These are phyloP conservation scores for Petrolisthes cinctipes DNA, from an alignment of 2,888 invertebrate species.

Conservation along the genomic window DNA sequence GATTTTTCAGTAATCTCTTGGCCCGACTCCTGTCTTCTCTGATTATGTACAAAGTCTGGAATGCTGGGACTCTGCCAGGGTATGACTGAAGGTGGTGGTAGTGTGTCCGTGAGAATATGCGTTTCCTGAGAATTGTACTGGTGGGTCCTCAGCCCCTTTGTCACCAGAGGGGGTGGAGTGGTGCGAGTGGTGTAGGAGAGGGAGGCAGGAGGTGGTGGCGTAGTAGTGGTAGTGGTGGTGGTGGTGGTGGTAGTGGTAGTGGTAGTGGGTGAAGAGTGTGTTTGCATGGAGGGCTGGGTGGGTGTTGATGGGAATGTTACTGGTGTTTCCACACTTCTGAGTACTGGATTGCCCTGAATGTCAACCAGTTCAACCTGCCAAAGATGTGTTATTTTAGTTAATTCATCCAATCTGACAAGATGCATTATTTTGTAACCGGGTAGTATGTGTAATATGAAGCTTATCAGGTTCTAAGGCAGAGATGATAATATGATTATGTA, in stretches of 20 bases:
- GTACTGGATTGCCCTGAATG: conserved; percentile 48
- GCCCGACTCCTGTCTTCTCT: background rate
- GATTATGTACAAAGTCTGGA: background rate
- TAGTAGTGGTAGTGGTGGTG: background rate
- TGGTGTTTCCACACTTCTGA: conserved; percentile 43
- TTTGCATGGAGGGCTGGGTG: background rate
- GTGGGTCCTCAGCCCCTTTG: background rate
- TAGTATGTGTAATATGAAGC: too few relatives aligned
- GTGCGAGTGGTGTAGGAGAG: conserved; percentile 5
- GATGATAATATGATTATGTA: too few relatives aligned
- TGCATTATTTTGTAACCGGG: too few relatives aligned
- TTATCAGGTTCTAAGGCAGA: too few relatives aligned
- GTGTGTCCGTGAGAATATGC: background rate
- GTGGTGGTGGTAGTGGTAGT: background rate
- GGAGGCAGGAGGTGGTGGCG: conserved; percentile 5
- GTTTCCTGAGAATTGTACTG: background rate
- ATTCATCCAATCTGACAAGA: background rate
- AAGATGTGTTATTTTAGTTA: background rate
- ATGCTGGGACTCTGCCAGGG: background rate
- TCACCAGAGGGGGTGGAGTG: background rate
- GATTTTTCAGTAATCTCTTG: background rate
- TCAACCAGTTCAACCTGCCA: conserved; percentile 51
- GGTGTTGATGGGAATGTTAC: conserved; percentile 25
- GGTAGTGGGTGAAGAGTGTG: background rate
- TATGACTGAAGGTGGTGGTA: background rate